These are phyloP conservation scores for Lordiphosa fenestrarum DNA, from an alignment of 2,888 invertebrate genomes.

Conservation along the genomic window DNA sequence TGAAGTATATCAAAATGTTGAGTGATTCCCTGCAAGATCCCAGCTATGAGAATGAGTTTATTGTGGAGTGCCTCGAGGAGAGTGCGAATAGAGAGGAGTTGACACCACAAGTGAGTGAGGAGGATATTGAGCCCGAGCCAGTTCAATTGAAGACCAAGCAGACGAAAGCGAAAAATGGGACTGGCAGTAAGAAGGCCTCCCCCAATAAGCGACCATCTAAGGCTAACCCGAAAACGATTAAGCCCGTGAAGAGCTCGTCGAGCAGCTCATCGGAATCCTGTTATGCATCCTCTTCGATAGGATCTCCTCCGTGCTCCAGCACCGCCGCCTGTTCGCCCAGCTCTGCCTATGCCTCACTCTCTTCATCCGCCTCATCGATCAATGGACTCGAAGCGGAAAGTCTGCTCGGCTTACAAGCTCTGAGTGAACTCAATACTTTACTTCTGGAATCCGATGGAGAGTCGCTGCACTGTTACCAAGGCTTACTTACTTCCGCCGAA, in stretches of 20 bases:
- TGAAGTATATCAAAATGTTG: constrained; percentile 91
- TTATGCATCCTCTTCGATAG: constrained; percentile 56
- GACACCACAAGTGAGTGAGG: constrained; percentile 38
- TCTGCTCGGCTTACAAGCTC: constrained; percentile 47
- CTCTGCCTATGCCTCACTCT: constrained; percentile 62
- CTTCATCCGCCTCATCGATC: constrained; percentile 48
- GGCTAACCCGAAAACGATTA: constrained; percentile 3
- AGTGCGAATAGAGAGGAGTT: constrained; percentile 45
- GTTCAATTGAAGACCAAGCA: constrained; percentile 29
- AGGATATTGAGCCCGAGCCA: constrained; percentile 17
- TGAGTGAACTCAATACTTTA: constrained; percentile 73
- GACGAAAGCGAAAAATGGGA: constrained; percentile 22
- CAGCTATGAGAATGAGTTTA: constrained; percentile 75
- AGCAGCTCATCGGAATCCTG: constrained; percentile 58
- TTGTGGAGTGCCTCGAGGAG: constrained; percentile 69
- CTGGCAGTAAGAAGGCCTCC: constrained; percentile 33
- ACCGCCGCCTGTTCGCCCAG: constrained; percentile 53
- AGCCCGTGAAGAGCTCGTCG: constrained; percentile 4
- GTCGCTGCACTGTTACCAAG: constrained; percentile 78
- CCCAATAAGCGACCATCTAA: constrained; percentile 37
- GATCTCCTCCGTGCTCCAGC: constrained; percentile 45
- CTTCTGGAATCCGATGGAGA: constrained; percentile 83
- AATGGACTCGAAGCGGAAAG: constrained; percentile 55
- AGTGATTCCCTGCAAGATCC: constrained; percentile 83
- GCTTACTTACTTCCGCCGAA: constrained; percentile 31